These are phyloP conservation scores for Ditylenchus weischeri DNA, from an alignment of 2,888 invertebrate genomes.

Conservation along the genomic window DNA sequence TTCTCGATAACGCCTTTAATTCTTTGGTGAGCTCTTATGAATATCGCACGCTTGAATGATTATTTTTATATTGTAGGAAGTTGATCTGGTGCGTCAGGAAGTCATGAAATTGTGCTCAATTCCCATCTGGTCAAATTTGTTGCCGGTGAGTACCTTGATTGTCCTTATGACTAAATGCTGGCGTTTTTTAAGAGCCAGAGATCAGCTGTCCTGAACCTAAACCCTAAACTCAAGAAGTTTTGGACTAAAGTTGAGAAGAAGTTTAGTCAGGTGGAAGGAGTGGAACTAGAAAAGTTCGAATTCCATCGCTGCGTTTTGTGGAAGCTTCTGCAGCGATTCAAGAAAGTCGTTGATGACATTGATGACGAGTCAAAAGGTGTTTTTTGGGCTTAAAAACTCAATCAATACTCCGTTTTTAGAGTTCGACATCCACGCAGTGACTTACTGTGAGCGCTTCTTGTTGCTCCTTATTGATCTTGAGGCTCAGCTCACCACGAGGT, in stretches of 20 bases:
- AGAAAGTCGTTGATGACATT: constrained; percentile 73
- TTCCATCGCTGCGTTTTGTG: constrained; percentile 73
- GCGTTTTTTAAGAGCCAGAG: constrained; percentile 63
- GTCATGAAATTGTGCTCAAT: constrained; percentile 84
- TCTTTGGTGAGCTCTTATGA: constrained; percentile 69
- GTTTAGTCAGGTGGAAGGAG: constrained; percentile 63
- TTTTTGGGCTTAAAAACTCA: constrained; percentile 9
- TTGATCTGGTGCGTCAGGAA: constrained; percentile 84
- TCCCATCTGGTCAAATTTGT: constrained; percentile 77
- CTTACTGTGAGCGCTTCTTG: constrained; percentile 85
- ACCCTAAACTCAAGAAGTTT: constrained; percentile 85
- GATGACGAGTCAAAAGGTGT: constrained; percentile 45
- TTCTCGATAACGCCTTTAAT: constrained; percentile 92
- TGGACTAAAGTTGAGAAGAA: constrained; percentile 85
- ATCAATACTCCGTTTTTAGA: constrained; percentile 44
- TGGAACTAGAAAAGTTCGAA: constrained; percentile 26
- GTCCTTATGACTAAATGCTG: not conserved
- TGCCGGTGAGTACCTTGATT: constrained; percentile 6
- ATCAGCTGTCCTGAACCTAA: constrained; percentile 78
- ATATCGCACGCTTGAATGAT: constrained; percentile 1
- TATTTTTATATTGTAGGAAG: constrained; percentile 67
- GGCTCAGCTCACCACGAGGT: constrained; percentile 84
- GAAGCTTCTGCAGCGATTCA: constrained; percentile 80
- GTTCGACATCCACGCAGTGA: constrained; percentile 64
- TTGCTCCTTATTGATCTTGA: constrained; percentile 94